Evolutionary conservation across 2,113 vertebrate genomes (phyloP).

Genomic region (Ceratotherium simum): DNA sequence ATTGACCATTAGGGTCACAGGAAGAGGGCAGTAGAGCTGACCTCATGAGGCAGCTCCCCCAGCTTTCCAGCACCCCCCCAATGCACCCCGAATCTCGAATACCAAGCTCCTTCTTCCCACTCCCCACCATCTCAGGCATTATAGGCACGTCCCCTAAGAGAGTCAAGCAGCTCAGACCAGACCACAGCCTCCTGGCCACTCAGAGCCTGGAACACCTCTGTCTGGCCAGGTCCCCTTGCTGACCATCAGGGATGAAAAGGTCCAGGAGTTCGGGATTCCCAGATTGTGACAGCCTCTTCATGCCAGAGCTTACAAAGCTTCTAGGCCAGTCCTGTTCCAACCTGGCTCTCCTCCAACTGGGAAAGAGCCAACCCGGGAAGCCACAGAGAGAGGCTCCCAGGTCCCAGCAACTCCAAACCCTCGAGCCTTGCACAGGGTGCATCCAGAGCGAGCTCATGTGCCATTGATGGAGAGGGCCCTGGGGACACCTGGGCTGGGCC

Average conservation of each 20-base stretch:
- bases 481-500: not conserved
- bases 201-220: not conserved
- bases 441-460: fast-evolving
- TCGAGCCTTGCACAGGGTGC: not conserved
- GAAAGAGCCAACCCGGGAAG: not conserved
- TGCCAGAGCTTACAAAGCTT: not conserved
- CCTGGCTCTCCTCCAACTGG: not conserved
- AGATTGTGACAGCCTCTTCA: not conserved
- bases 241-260: not conserved
- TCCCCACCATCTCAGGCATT: not conserved
- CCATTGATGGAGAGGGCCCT: not conserved
- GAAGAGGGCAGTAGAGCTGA: not conserved
- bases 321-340: not conserved
- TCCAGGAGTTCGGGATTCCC: not conserved
- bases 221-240: not conserved
- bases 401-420: not conserved
- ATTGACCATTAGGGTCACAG: not conserved
- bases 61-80: not conserved
- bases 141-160: not conserved
- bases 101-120: not conserved
- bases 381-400: not conserved
- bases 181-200: not conserved
- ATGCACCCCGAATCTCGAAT: not conserved
- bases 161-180: not conserved
- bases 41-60: too few relatives aligned